Percentiles rank a stretch among this genome's conserved stretches.
Evolutionary conservation across 2,888 invertebrate species (phyloP).

Genomic region (Bimastos eiseni): DNA sequence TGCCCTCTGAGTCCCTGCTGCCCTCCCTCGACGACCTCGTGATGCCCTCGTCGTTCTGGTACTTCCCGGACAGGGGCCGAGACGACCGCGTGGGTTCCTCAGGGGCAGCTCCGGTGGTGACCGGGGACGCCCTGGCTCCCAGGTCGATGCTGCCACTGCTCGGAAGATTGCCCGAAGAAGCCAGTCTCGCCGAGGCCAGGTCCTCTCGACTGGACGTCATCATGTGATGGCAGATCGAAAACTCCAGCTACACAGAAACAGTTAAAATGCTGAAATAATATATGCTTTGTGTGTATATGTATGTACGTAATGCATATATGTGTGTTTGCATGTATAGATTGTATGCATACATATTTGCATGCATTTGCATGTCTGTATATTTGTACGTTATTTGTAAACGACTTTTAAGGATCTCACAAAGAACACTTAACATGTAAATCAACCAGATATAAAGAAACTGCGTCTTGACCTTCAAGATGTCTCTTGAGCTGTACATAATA

Average conservation of each 20-base stretch:
- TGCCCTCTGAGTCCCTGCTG: not conserved
- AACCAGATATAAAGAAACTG: too few relatives aligned
- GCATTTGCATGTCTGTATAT: too few relatives aligned
- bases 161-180: not conserved
- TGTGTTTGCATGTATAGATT: too few relatives aligned
- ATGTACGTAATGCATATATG: too few relatives aligned
- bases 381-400: too few relatives aligned
- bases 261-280: too few relatives aligned
- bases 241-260: not conserved
- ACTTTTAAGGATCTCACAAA: too few relatives aligned
- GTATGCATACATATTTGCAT: too few relatives aligned
- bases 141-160: not conserved
- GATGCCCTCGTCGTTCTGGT: slow-evolving; percentile 2
- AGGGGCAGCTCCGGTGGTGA: not conserved
- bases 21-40: not conserved
- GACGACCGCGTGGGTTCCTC: not conserved
- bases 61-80: slow-evolving; percentile 1
- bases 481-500: too few relatives aligned
- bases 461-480: too few relatives aligned
- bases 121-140: not conserved
- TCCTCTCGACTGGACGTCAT: not conserved
- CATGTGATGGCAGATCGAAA: slow-evolving; percentile 19
- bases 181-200: not conserved
- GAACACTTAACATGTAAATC: too few relatives aligned
- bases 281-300: too few relatives aligned